A percentile compares a stretch with the other conserved stretches of the same genome.
Conservation (phyloP, 2,888 invertebrate species). For the Rhagium mordax region DNA sequence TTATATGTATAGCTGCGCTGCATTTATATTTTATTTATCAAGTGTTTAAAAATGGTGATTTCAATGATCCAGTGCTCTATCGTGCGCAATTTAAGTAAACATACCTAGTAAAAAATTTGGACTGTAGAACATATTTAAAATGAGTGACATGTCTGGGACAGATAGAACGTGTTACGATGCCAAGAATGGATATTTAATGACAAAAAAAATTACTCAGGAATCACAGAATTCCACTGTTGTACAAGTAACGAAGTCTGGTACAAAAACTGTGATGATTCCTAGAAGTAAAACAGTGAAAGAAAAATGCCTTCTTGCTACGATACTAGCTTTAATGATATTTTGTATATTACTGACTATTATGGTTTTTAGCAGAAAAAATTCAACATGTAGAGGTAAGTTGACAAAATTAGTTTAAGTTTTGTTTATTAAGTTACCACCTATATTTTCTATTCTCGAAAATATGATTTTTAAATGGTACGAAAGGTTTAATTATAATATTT, state of each 20-base stretch:
- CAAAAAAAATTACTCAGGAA: constrained; percentile 52
- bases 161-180: constrained; percentile 36
- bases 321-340: constrained; percentile 62
- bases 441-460: neutral
- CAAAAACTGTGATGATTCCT: constrained; percentile 65
- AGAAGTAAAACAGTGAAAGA: constrained; percentile 58
- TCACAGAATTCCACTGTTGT: constrained; percentile 62
- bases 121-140: neutral
- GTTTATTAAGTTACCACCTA: neutral
- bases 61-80: neutral
- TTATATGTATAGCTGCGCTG: neutral
- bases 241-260: constrained; percentile 65
- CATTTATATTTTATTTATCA: neutral
- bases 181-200: constrained; percentile 62
- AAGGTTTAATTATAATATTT: too few species aligned
- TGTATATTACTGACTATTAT: constrained; percentile 61
- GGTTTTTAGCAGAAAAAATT: constrained; percentile 58
- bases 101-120: neutral
- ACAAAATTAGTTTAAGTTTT: too few species aligned
- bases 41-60: neutral
- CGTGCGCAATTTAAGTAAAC: neutral
- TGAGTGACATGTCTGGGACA: constrained; percentile 23
- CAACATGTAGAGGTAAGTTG: constrained; percentile 63
- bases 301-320: constrained; percentile 62
- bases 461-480: too few species aligned